phyloP scores from a whole-genome alignment of 1,140 invertebrate species.

The Leptoteleia sp. region DNA sequence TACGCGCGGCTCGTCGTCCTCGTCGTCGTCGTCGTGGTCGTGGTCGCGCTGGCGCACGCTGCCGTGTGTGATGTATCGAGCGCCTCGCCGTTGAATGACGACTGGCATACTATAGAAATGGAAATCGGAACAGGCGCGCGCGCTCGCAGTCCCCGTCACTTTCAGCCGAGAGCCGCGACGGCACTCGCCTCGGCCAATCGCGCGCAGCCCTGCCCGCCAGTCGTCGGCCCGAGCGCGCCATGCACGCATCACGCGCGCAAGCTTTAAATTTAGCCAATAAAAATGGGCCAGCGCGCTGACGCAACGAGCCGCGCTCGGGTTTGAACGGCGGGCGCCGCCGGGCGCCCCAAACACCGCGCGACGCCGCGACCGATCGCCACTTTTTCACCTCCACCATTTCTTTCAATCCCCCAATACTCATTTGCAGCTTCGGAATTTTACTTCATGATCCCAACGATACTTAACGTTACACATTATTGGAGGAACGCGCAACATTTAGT shows the following conservation, averaged over 20 bases:
- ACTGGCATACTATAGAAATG: constrained; percentile 64
- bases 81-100: constrained; percentile 59
- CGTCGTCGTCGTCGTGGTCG: too few species aligned
- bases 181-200: constrained; percentile 47
- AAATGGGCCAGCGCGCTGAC: constrained; percentile 61
- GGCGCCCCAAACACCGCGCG: background rate
- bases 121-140: constrained; percentile 59
- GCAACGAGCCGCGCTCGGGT: constrained; percentile 51
- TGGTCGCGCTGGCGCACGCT: constrained; percentile 30
- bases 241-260: constrained; percentile 50
- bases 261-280: constrained; percentile 65
- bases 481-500: too few species aligned
- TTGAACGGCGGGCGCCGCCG: constrained; percentile 19
- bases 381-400: too few species aligned
- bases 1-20: constrained; percentile 15
- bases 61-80: constrained; percentile 51
- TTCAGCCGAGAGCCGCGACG: constrained; percentile 48
- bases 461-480: too few species aligned
- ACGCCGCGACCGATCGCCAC: too few species aligned
- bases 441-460: too few species aligned
- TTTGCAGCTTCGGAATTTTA: too few species aligned
- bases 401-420: too few species aligned
- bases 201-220: constrained; percentile 15
- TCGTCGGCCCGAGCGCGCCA: constrained; percentile 17
- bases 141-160: constrained; percentile 56